Evolutionary conservation across 2,113 vertebrate genomes (phyloP), one percentile per base, ranked within the genome.

Genomic region (Pardalotus punctatus): DNA sequence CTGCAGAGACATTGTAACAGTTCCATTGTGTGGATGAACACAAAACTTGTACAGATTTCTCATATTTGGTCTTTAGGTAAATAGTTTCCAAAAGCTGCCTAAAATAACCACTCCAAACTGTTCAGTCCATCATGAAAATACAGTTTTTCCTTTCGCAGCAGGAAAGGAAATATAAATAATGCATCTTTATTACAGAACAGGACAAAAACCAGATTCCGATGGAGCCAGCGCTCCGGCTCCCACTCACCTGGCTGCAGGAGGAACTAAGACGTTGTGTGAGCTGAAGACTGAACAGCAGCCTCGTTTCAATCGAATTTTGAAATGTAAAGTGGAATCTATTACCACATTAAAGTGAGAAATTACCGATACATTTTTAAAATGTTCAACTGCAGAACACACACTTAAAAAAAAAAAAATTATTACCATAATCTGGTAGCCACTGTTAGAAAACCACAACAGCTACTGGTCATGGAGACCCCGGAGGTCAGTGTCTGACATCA

Each of bases 21-120:
- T 94, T 95, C 96, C 95, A 93, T 94, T 96, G 93, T 90, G 94
- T 95, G 97, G 95, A 88, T 92, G 85, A 96, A 98, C 97, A 98
- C 95, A 97, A 96, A 93, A 98, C 97, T 97, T 92, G 94, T 96
- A 98, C 98, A 98, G 95, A 93, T 97, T 97, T 95, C 96, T 97
- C 96, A 66, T 98, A 97, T 98, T 98, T 98, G 98, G 98, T 98
- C 98, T 98, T 97, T 86, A 97, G 95, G 97, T 98, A 98, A 98
- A 98, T 97, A 98, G 90, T 97, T 96, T 97, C 96, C 96, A 69
- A 97, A 97, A 98, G 96, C 97, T 97, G 97, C 97, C 98, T 98
- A 97, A 98, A 97, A 96, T 97, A 97, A 94, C 97, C 98, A 98
- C 97, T 98, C 95, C 97, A 97, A 98, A 98, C 97, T 87, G 88